A percentile compares a stretch with the other conserved stretches of the same genome.
Conservation (phyloP, 2,113 vertebrate species). For the Sinosuthora webbiana region DNA sequence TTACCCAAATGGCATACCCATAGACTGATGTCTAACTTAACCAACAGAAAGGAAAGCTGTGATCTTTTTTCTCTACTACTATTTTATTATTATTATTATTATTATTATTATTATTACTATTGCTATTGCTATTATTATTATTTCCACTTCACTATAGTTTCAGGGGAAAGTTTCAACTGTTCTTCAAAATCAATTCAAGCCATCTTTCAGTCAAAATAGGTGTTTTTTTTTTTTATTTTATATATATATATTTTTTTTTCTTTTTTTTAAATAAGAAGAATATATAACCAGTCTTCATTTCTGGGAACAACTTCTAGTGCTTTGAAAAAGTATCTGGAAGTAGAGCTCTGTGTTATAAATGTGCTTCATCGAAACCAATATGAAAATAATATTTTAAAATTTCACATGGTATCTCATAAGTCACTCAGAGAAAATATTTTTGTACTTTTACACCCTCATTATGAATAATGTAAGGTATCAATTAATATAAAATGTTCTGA, state of each 20-base stretch:
- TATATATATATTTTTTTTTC: too few relatives aligned
- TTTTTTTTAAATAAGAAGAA: background rate
- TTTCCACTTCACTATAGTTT: background rate
- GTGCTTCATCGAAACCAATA: background rate
- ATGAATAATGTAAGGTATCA: background rate
- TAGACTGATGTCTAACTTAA: background rate
- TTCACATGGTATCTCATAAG: background rate
- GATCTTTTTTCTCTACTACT: background rate
- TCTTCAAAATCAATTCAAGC: background rate
- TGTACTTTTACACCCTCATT: background rate
- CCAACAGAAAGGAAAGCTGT: background rate
- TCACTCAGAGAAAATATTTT: conserved; percentile 37
- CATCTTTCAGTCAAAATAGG: background rate
- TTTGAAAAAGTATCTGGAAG: background rate
- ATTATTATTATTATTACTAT: background rate
- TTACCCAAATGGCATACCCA: background rate
- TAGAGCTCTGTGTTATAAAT: background rate
- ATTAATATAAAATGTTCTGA: conserved; percentile 38
- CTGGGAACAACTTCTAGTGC: background rate
- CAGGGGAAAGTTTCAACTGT: background rate
- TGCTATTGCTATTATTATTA: background rate
- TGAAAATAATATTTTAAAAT: conserved; percentile 15
- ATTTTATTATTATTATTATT: background rate
- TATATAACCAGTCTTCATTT: background rate
- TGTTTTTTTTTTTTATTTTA: background rate